phyloP scores from a whole-genome alignment of 1,140 invertebrate species.

The Lepeophtheirus salmonis region DNA sequence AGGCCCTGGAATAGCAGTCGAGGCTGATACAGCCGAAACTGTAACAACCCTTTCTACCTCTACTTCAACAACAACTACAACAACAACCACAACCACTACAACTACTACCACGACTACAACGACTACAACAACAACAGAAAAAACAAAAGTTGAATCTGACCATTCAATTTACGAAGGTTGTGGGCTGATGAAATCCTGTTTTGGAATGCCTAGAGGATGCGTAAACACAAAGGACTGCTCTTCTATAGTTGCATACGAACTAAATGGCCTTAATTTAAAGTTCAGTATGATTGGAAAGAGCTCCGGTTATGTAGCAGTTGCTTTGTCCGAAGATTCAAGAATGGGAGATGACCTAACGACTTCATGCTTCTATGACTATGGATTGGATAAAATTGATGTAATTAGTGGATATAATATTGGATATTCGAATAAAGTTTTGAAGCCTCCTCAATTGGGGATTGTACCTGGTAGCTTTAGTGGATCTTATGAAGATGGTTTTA shows the following conservation, averaged over 20 bases:
- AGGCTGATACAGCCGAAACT: not conserved
- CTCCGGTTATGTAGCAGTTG: slow-evolving; percentile 6
- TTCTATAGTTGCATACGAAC: slow-evolving; percentile 1
- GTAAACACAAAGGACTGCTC: not conserved
- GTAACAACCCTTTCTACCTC: not conserved
- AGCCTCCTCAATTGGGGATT: not conserved
- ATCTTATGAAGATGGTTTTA: slow-evolving; percentile 4
- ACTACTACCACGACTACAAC: not conserved
- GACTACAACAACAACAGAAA: not conserved
- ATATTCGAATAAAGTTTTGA: not conserved
- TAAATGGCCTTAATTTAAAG: not conserved
- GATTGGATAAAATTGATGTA: not conserved
- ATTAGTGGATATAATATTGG: not conserved
- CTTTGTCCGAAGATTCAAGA: not conserved
- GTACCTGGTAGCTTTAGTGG: not conserved
- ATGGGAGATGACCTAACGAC: slow-evolving; percentile 7
- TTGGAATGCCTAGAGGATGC: slow-evolving; percentile 12
- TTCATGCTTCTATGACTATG: not conserved
- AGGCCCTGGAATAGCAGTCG: not conserved
- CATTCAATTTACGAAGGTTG: slow-evolving; percentile 1
- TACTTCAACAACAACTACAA: not conserved
- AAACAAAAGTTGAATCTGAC: not conserved
- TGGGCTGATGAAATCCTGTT: not conserved
- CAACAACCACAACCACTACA: not conserved
- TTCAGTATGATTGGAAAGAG: slow-evolving; percentile 5